These are phyloP conservation scores for Oryzaephilus surinamensis DNA, from an alignment of 1,140 invertebrate genomes.

Conservation along the genomic window DNA sequence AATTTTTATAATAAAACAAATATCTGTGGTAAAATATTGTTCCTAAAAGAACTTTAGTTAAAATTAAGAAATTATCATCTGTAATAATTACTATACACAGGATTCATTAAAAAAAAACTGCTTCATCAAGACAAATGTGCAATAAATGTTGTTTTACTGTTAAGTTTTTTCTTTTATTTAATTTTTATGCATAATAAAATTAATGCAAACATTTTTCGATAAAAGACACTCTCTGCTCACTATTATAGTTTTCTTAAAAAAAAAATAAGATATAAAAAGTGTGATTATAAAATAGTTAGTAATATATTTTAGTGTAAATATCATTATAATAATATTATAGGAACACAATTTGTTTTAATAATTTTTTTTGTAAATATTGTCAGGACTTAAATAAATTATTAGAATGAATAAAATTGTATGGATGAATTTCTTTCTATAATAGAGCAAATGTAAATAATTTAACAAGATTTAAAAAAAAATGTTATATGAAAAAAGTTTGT, in stretches of 20 bases:
- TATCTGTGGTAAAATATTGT: too few relatives aligned
- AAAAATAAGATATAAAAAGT: conserved; percentile 21
- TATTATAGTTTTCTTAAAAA: too few relatives aligned
- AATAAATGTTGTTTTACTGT: too few relatives aligned
- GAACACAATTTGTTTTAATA: conserved; percentile 10
- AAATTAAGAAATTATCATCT: too few relatives aligned
- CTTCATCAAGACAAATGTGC: too few relatives aligned
- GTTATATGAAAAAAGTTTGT: too few relatives aligned
- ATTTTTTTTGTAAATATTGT: conserved; percentile 28
- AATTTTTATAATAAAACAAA: too few relatives aligned
- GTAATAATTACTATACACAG: too few relatives aligned
- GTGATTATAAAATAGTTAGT: conserved; percentile 31
- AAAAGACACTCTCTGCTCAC: conserved; percentile 30
- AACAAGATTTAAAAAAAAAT: too few relatives aligned
- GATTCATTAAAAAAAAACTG: too few relatives aligned
- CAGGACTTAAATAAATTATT: conserved; percentile 15
- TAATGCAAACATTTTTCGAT: conserved; percentile 10
- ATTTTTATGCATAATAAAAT: neutral
- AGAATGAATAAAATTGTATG: conserved; percentile 20
- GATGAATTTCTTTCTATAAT: neutral
- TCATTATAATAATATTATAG: conserved; percentile 12
- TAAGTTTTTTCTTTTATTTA: too few relatives aligned
- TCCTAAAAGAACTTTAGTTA: too few relatives aligned
- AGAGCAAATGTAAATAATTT: neutral
- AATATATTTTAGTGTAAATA: conserved; percentile 28